Base-by-base conservation (phyloP, 2,888 invertebrate genomes). In the Spisula solida region DNA sequence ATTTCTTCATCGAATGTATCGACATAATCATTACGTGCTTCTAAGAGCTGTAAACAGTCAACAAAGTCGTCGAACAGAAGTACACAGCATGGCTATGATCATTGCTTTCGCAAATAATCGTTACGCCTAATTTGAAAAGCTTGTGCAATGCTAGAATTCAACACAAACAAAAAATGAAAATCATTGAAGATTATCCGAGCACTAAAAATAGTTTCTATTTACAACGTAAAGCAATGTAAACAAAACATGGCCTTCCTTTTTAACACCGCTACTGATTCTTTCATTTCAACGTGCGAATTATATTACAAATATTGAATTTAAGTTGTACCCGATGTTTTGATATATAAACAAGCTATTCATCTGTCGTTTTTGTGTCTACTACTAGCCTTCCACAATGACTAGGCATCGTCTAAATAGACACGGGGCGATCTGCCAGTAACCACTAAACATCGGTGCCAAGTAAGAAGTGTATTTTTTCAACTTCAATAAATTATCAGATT, bases 401-500 rank as follows among this genome's bases (percentile, higher is more conserved):
- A 12, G 0, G 82, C 79, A 82, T 82, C 79, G 78, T 79, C 75
- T 78, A 82, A 82, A 87, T 79, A 82, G 82, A 41, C 78, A 51
- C 78, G n/a, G 47, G 87, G 87, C 87, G 18, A 31, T 16, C 31
- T 85, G 88, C 88, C 88, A 88, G 85, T n/a, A 81, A 79, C 34
- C 18, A 55, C 20, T 79, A 25, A 41, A 56, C 10, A 34, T 34
- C 12, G 34, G 55, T 88, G 88, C 88, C 88, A 88, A 88, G 29
- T 82, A 51, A 51, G 70, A 80, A 81, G 75, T 66, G 70, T 56
- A 83, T 48, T 80, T 82, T 85, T 85, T 81, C 82, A 86, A 88
- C 81, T 85, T 85, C 78, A 82, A 88, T 80, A 80, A 70, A 25
- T 82, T 86, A 89, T 89, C 89, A 51, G 89, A 89, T 89, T 81